Percentiles rank a stretch among this genome's conserved stretches.
phyloP scores from a whole-genome alignment of 1,140 invertebrate species.

The Heliconius hewitsoni region DNA sequence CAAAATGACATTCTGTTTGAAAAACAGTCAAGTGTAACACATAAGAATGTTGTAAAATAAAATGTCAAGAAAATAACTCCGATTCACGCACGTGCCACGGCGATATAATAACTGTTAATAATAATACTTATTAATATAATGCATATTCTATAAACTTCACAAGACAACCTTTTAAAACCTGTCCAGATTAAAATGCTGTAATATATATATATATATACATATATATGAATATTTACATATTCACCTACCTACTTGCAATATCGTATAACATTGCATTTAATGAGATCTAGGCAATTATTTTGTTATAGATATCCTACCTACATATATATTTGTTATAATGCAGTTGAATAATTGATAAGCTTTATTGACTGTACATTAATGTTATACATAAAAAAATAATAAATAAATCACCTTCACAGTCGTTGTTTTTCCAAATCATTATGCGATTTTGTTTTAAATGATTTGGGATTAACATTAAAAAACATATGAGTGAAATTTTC shows the following conservation, averaged over 20 bases:
- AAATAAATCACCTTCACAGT: no score
- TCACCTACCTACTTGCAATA: neutral
- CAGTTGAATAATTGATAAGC: no score
- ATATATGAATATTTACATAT: neutral
- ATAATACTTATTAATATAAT: neutral
- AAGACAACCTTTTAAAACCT: constrained; percentile 10
- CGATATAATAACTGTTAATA: neutral
- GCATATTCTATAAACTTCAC: neutral
- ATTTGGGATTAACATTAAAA: no score
- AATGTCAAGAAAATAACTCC: neutral
- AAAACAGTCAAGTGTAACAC: neutral
- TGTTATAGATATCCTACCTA: neutral
- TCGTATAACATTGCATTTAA: neutral
- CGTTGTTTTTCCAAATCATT: no score
- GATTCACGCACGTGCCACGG: neutral
- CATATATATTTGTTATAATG: no score
- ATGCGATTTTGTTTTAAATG: no score
- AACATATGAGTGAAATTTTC: no score
- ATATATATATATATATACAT: neutral
- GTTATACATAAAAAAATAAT: no score
- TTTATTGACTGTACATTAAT: no score
- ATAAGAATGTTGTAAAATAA: neutral
- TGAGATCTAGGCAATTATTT: neutral
- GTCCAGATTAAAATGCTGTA: constrained; percentile 14
- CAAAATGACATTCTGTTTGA: neutral